phyloP scores from a whole-genome alignment of 2,113 vertebrate genomes.

The Aphyosemion australe region DNA sequence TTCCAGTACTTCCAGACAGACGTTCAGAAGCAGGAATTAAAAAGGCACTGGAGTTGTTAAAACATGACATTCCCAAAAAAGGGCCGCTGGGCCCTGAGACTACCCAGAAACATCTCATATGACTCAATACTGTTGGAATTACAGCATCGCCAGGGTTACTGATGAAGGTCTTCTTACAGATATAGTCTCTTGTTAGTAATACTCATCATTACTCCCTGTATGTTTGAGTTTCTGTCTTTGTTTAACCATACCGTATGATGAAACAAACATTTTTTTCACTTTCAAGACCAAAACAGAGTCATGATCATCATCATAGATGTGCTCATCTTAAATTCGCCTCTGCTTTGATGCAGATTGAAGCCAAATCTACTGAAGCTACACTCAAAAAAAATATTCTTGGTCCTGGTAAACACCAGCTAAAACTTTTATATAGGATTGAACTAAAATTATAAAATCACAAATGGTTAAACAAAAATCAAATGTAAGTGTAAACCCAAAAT shows the following conservation, averaged over 20 bases:
- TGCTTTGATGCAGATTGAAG: no score
- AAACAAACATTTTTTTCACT: constrained; percentile 13
- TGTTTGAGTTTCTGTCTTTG: constrained; percentile 32
- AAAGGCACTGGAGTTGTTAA: constrained; percentile 88
- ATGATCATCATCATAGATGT: no score
- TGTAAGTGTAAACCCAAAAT: no score
- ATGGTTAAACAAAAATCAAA: no score
- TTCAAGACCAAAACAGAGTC: background rate
- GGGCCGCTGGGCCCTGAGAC: constrained; percentile 89
- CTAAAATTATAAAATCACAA: no score
- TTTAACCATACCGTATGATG: constrained; percentile 13
- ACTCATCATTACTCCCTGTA: constrained; percentile 9
- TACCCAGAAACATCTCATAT: constrained; percentile 91
- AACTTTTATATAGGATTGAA: no score
- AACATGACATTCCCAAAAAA: constrained; percentile 99
- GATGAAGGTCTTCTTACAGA: constrained; percentile 64
- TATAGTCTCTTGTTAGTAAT: constrained; percentile 34
- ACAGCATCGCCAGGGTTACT: constrained; percentile 87
- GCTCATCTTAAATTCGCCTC: no score
- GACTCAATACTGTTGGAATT: constrained; percentile 97
- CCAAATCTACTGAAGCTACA: no score
- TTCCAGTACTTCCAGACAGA: constrained; percentile 91
- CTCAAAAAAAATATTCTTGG: no score
- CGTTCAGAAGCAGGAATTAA: constrained; percentile 81
- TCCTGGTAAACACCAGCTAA: no score